Evolutionary conservation across 2,113 vertebrate species (phyloP), one percentile per base, ranked within the genome.

Genomic region (Hippocampus guttulatus): DNA sequence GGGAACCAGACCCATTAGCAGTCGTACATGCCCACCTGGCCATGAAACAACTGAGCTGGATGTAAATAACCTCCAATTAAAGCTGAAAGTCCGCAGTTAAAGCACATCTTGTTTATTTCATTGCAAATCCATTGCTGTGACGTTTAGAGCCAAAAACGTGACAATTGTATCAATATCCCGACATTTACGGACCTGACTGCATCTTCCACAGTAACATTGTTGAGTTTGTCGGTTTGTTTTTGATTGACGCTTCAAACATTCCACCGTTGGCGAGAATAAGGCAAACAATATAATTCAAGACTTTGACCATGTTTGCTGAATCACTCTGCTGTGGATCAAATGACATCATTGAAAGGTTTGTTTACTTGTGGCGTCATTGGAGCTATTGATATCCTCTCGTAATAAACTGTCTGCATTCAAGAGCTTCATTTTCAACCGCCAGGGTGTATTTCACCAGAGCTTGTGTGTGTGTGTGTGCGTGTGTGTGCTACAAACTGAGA

Each of bases 401-500:
- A 11, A 74, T 38, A 66, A 64, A n/a, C 6, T 78, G 64, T 52
- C 68, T 63, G 70, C 16, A 66, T 70, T 73, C 6, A 60, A 41
- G 68, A 27, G 1, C 25, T 54, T 75, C n/a, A 66, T 21, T 41
- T 64, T 71, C 64, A 73, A 73, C 69, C 73, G 51, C 74, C 60
- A 67, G 25, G 79, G 45, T 40, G n/a, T 14, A 45, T 74, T 51
- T 69, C 64, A 58, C 76, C 64, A 65, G 60, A 52, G 27, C 55
- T 62, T 27, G 23, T 38, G 41, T 58, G 45, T 8, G 20, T 25
- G 45, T 38, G 49, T 72, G 64, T 40, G 20, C 25, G 45, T 27
- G 49, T 72, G 69, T 40, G 23, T 45, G 64, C 65, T 27, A 41
- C 73, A 15, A 61, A 61, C 6, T 33, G 21, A 76, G 85, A 85